These are phyloP conservation scores for Odontamblyopus rebecca DNA, from an alignment of 2,797 vertebrate genomes.

Conservation along the genomic window DNA sequence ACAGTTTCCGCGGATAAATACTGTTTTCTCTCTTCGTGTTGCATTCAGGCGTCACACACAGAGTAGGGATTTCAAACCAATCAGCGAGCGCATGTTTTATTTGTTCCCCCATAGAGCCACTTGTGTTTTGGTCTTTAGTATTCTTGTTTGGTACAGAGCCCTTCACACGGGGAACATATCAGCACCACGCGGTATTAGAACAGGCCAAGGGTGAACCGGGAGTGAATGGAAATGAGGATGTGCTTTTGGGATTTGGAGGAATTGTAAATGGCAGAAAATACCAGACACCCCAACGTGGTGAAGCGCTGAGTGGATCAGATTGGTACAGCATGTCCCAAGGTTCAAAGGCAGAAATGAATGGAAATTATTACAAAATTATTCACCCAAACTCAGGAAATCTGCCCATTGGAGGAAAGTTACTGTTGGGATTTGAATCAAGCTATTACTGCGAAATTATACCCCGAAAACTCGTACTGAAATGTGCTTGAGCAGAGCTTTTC, in stretches of 20 bases:
- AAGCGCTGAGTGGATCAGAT: slow-evolving; percentile 18
- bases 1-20: background rate
- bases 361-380: slow-evolving; percentile 23
- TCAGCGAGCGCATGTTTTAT: slow-evolving; percentile 4
- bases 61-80: slow-evolving; percentile 29
- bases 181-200: slow-evolving; percentile 57
- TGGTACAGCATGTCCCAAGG: slow-evolving; percentile 13
- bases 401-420: background rate
- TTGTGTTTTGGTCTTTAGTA: slow-evolving; percentile 52
- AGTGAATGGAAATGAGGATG: slow-evolving; percentile 60
- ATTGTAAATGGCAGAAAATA: slow-evolving; percentile 47
- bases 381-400: background rate
- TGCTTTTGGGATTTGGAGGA: slow-evolving; percentile 47
- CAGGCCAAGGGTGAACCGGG: slow-evolving; percentile 61
- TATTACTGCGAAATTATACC: background rate
- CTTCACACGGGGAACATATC: slow-evolving; percentile 55
- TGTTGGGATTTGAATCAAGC: background rate
- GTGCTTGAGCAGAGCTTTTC: too few species aligned
- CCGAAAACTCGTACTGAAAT: too few species aligned
- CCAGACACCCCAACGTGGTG: slow-evolving; percentile 24
- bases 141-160: slow-evolving; percentile 51
- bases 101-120: slow-evolving; percentile 20
- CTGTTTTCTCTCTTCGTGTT: background rate
- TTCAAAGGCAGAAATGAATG: slow-evolving; percentile 27
- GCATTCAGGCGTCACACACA: slow-evolving; percentile 1